Conservation (phyloP, 2,797 vertebrate genomes). For the Cossypha niveicapilla region DNA sequence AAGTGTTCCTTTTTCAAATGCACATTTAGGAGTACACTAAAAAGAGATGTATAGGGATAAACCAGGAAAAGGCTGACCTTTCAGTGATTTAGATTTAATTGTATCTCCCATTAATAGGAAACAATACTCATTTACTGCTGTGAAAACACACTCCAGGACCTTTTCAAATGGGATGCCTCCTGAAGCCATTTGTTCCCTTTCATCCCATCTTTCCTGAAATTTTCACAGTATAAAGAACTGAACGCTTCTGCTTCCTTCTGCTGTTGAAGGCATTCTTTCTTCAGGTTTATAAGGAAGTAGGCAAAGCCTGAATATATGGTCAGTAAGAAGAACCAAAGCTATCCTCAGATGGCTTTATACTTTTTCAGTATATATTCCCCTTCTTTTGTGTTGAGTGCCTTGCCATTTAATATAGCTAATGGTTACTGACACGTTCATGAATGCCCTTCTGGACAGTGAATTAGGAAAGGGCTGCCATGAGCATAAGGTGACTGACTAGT, state of each 20-base stretch:
- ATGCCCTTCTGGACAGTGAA: background rate
- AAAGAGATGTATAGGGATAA: background rate
- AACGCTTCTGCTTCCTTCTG: background rate
- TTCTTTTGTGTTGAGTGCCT: background rate
- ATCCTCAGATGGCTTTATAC: background rate
- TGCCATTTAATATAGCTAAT: background rate
- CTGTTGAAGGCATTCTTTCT: background rate
- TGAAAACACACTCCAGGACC: background rate
- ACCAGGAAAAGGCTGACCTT: background rate
- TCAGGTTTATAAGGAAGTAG: background rate
- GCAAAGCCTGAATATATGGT: background rate
- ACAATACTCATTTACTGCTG: background rate
- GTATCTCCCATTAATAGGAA: background rate
- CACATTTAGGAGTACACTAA: background rate
- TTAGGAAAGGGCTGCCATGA: background rate
- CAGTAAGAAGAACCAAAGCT: background rate
- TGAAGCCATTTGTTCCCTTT: background rate
- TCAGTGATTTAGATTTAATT: background rate
- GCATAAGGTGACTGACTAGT: background rate
- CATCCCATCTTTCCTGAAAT: background rate
- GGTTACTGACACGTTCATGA: background rate
- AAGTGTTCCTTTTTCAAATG: background rate
- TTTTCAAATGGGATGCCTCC: background rate
- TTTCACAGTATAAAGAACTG: background rate
- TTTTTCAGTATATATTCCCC: background rate